A percentile compares a stretch with the other conserved stretches of the same genome.
Conservation (phyloP, 35 echinoderm and acorn worm species). For the Ophiothrix spiculata region DNA sequence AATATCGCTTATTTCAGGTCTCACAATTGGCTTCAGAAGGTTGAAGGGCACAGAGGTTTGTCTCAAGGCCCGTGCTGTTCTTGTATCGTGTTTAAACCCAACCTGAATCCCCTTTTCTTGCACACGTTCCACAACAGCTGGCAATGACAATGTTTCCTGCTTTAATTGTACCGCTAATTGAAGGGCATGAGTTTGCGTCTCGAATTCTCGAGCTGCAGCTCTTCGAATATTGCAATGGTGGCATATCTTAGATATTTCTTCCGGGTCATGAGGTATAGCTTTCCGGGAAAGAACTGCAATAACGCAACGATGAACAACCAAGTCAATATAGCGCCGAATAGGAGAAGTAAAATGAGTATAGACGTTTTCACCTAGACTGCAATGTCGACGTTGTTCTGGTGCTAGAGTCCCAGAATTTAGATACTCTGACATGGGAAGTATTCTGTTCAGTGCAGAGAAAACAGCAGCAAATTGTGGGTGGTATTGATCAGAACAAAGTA, state of each 20-base stretch:
- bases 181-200: slow-evolving; percentile 42
- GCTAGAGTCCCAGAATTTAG: slow-evolving; percentile 43
- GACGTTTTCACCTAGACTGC: slow-evolving; percentile 38
- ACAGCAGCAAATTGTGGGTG: slow-evolving; percentile 77
- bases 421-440: slow-evolving; percentile 53
- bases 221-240: slow-evolving; percentile 56
- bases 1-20: slow-evolving; percentile 39
- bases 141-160: slow-evolving; percentile 30
- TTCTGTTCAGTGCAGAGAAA: slow-evolving; percentile 31
- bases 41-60: slow-evolving; percentile 24
- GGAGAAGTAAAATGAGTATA: slow-evolving; percentile 97
- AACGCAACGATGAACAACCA: slow-evolving; percentile 81
- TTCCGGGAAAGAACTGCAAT: slow-evolving; percentile 33
- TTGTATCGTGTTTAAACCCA: slow-evolving; percentile 51
- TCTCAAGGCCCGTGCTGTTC: slow-evolving; percentile 32
- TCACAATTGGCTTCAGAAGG: slow-evolving; percentile 47
- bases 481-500: slow-evolving; percentile 55
- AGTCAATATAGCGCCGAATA: slow-evolving; percentile 84
- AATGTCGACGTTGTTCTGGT: slow-evolving; percentile 22
- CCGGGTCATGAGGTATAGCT: not conserved
- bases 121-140: slow-evolving; percentile 42
- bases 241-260: slow-evolving; percentile 59
- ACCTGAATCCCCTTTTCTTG: slow-evolving; percentile 38
- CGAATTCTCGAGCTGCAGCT: slow-evolving; percentile 46
- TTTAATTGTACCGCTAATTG: slow-evolving; percentile 51